These are phyloP conservation scores for Fulmarus glacialis DNA, from an alignment of 2,113 vertebrate species.

Conservation along the genomic window DNA sequence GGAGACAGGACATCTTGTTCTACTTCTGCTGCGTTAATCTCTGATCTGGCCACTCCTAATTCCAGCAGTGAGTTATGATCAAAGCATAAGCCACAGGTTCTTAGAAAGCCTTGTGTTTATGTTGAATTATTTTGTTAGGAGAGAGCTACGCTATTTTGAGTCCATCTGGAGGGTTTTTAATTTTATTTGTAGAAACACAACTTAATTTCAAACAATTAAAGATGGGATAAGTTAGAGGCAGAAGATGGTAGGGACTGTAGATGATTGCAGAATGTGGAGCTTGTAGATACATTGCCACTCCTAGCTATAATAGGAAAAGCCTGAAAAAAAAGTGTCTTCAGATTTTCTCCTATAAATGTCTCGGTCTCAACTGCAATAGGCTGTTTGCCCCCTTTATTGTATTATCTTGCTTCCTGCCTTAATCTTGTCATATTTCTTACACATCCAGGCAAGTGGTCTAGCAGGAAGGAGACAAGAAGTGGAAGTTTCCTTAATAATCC, in stretches of 20 bases:
- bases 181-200: neutral
- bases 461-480: neutral
- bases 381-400: neutral
- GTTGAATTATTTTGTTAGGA: neutral
- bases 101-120: neutral
- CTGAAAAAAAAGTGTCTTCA: neutral
- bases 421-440: neutral
- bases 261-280: neutral
- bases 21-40: neutral
- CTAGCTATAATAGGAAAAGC: neutral
- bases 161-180: neutral
- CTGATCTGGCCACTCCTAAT: neutral
- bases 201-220: neutral
- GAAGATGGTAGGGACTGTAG: neutral
- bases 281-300: neutral
- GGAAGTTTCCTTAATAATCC: neutral
- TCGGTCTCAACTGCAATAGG: neutral
- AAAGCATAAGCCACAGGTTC: neutral
- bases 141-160: neutral
- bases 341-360: neutral
- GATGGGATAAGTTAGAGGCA: neutral
- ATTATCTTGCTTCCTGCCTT: neutral
- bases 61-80: neutral
- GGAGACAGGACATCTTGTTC: neutral
- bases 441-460: neutral